A percentile compares a stretch with the other conserved stretches of the same genome.
Evolutionary conservation across 2,113 vertebrate genomes (phyloP).

Genomic region (Calyptommatus sinebrachiatus): DNA sequence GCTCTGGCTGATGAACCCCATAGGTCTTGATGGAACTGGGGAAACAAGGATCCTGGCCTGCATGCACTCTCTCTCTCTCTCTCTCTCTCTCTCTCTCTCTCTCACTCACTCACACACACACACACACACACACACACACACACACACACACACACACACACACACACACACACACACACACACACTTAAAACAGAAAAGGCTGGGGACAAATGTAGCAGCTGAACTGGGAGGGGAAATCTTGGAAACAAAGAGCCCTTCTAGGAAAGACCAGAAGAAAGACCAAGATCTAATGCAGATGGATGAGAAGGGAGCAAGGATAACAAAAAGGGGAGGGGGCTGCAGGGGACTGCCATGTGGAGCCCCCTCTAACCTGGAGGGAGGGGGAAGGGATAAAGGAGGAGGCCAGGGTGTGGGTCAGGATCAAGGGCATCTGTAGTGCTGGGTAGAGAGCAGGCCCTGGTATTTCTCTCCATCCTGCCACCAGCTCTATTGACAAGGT

Average conservation of each 20-base stretch:
- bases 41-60: neutral
- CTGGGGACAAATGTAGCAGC: neutral
- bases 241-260: constrained; percentile 21
- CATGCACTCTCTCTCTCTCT: too few species aligned
- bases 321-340: neutral
- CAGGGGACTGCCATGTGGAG: neutral
- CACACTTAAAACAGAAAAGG: neutral
- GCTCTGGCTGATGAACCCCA: neutral
- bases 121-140: too few species aligned
- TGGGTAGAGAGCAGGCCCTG: neutral
- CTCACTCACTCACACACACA: too few species aligned
- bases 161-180: too few species aligned
- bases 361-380: neutral
- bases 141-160: too few species aligned
- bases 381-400: neutral
- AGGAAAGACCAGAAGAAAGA: neutral
- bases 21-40: neutral
- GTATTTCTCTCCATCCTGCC: neutral
- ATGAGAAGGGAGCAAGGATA: neutral
- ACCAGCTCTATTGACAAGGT: constrained; percentile 5
- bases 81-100: too few species aligned
- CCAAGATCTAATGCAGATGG: neutral
- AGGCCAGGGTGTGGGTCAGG: neutral
- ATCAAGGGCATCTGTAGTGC: neutral
- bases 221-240: neutral